Conservation (phyloP, 2,797 vertebrate genomes). For the Cuniculus paca region DNA sequence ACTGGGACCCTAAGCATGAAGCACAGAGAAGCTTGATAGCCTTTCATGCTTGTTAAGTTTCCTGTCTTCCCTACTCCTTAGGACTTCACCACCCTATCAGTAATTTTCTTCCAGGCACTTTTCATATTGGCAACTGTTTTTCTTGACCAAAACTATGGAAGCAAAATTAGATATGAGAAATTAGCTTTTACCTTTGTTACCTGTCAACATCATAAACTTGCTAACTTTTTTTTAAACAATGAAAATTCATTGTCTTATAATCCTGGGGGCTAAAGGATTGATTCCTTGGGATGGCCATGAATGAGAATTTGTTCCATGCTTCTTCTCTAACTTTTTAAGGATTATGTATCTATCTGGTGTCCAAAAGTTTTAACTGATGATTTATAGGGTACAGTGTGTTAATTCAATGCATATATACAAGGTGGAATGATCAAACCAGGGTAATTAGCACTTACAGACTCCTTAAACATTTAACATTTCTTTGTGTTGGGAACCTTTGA, state of each 20-base stretch:
- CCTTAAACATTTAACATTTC: background rate
- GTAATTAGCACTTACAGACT: background rate
- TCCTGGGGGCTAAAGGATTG: background rate
- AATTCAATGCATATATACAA: background rate
- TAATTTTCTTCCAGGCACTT: background rate
- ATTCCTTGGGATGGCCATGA: background rate
- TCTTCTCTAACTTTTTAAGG: background rate
- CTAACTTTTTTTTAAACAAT: background rate
- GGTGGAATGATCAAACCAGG: background rate
- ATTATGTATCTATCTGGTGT: background rate
- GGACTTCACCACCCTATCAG: background rate
- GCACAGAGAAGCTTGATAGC: background rate
- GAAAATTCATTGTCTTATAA: background rate
- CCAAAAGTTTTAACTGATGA: background rate
- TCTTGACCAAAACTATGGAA: constrained; percentile 21
- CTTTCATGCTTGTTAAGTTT: background rate
- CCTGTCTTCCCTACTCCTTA: background rate
- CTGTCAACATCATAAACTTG: background rate
- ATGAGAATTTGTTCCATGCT: background rate
- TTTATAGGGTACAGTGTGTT: background rate
- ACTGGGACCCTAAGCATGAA: background rate
- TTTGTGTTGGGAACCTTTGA: background rate
- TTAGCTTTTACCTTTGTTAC: background rate
- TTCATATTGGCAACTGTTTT: background rate
- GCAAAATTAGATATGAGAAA: constrained; percentile 6